Conservation (phyloP, 2,113 vertebrate genomes). For the Silurus glanis region DNA sequence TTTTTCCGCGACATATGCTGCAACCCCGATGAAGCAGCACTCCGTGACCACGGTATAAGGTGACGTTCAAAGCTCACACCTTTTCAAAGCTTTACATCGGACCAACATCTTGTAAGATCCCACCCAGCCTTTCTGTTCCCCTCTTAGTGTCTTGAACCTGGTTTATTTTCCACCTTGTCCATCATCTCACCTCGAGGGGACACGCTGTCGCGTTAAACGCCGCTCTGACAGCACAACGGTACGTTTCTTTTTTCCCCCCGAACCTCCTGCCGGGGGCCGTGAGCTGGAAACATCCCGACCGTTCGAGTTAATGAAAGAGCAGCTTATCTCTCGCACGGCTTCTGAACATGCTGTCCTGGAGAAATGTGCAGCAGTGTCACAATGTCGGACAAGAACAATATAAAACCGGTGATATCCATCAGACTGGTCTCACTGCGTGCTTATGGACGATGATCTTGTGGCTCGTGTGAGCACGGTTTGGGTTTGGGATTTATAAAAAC, state of each 20-base stretch:
- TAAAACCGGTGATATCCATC: neutral
- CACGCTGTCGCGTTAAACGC: conserved; percentile 12
- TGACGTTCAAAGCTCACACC: no score
- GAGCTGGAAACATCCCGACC: conserved; percentile 43
- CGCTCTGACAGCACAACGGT: neutral
- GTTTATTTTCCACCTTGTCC: neutral
- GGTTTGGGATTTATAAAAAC: neutral
- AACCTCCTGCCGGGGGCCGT: conserved; percentile 18
- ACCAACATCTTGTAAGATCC: no score
- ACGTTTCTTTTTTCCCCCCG: neutral
- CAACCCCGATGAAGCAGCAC: no score
- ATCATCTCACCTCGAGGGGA: neutral
- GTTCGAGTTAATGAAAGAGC: conserved; percentile 56
- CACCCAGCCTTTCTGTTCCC: neutral
- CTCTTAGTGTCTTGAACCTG: neutral
- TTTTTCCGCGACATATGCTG: no score
- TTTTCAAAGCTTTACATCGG: no score
- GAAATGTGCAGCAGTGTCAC: neutral
- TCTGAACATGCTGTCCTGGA: conserved; percentile 7
- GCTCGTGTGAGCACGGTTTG: neutral
- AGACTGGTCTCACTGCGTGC: neutral
- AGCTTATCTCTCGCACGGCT: conserved; percentile 32
- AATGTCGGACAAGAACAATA: neutral
- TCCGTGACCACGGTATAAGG: no score
- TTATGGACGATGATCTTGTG: no score